Conservation (phyloP, 2,888 invertebrate genomes). For the Idaea dimidiata region DNA sequence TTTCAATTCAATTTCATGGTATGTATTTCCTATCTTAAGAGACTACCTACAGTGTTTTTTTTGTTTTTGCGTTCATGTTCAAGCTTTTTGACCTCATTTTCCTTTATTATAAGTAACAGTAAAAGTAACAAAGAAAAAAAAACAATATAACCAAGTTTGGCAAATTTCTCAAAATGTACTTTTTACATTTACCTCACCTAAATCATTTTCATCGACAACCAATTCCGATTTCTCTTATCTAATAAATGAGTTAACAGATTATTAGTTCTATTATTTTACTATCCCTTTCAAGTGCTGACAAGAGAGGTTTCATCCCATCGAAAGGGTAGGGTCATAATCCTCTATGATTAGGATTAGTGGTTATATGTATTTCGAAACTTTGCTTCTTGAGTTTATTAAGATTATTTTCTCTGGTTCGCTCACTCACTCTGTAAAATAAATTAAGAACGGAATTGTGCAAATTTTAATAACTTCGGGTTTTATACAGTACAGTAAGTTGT, state of each 20-base stretch:
- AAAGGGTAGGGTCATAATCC: conserved; percentile 1
- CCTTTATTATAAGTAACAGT: too few relatives aligned
- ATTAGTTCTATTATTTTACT: conserved; percentile 1
- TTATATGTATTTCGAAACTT: neutral
- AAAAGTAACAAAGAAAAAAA: neutral
- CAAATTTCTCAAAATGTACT: neutral
- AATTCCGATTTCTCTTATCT: neutral
- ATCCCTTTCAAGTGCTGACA: neutral
- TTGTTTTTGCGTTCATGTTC: too few relatives aligned
- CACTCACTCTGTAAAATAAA: neutral
- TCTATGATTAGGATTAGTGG: neutral
- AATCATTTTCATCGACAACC: neutral
- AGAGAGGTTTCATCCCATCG: neutral
- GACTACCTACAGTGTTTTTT: too few relatives aligned
- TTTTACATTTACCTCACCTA: neutral
- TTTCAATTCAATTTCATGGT: too few relatives aligned
- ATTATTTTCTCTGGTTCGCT: neutral
- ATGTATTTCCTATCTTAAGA: too few relatives aligned
- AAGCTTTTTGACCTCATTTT: too few relatives aligned
- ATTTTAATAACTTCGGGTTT: too few relatives aligned
- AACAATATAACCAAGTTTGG: neutral
- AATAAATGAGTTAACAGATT: conserved; percentile 1
- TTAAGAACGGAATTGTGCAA: too few relatives aligned
- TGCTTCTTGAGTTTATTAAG: neutral
- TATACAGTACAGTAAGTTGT: too few relatives aligned